Conservation (phyloP, 2,113 vertebrate genomes). For the Grammomys dolichurus region DNA sequence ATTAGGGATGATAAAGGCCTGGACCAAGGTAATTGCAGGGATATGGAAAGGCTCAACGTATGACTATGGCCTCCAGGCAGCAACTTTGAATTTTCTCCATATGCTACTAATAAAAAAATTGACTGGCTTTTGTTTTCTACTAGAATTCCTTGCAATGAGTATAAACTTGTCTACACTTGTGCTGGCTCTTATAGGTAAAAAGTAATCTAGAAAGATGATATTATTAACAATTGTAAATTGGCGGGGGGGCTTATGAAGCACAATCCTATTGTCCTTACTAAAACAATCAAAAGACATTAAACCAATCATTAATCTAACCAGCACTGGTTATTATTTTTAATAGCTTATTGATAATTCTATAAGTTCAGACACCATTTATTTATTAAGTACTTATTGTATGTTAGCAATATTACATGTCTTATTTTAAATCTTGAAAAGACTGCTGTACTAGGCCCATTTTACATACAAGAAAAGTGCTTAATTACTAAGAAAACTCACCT, state of each 20-base stretch:
- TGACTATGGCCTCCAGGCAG: background rate
- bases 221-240: background rate
- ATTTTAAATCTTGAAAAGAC: background rate
- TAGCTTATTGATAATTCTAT: background rate
- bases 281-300: background rate
- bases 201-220: conserved; percentile 21
- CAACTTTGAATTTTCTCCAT: conserved; percentile 7
- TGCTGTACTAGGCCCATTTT: background rate
- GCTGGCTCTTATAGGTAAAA: background rate
- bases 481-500: conserved; percentile 10
- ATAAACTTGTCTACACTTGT: background rate
- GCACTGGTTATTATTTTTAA: background rate
- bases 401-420: background rate
- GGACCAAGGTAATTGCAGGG: background rate
- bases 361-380: background rate
- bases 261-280: background rate
- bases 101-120: conserved; percentile 42
- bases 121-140: background rate
- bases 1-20: background rate
- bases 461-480: background rate
- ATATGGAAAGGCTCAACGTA: background rate
- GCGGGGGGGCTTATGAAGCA: background rate
- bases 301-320: background rate
- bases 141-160: conserved; percentile 17
- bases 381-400: background rate